Conservation (phyloP, 1,140 invertebrate species). For the Helicoverpa armigera region DNA sequence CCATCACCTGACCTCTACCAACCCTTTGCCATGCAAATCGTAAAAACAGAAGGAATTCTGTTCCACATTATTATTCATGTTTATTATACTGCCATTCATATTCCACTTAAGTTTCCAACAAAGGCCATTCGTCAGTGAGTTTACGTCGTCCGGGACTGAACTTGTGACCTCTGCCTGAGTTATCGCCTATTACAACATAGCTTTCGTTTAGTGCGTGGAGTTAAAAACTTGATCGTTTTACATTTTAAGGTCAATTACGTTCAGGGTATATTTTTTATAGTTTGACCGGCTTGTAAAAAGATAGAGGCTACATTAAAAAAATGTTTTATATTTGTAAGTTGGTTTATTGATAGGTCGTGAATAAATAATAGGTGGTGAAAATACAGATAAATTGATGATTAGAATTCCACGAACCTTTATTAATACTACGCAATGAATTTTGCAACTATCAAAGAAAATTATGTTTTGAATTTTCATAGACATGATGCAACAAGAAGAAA, state of each 20-base stretch:
- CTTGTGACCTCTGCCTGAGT: slow-evolving; percentile 8
- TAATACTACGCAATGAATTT: no score
- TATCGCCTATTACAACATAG: background rate
- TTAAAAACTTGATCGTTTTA: background rate
- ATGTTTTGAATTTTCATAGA: slow-evolving; percentile 47
- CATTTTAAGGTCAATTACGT: no score
- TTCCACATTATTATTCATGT: slow-evolving; percentile 35
- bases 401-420: no score
- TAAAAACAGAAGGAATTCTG: slow-evolving; percentile 34
- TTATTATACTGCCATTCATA: slow-evolving; percentile 39
- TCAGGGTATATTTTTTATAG: no score
- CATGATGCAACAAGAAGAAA: slow-evolving; percentile 63
- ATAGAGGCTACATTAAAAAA: no score
- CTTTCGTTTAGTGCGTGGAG: background rate
- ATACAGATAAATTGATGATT: no score
- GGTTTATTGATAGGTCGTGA: background rate
- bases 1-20: slow-evolving; percentile 3
- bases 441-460: no score
- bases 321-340: background rate
- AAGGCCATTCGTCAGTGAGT: slow-evolving; percentile 19
- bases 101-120: slow-evolving; percentile 39
- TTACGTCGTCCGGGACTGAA: background rate
- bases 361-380: no score
- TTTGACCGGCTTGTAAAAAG: no score
- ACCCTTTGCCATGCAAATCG: slow-evolving; percentile 26